A percentile compares a stretch with the other conserved stretches of the same genome.
These are phyloP conservation scores for Chrysochloris asiatica DNA, from an alignment of 2,113 vertebrate species.

Conservation along the genomic window DNA sequence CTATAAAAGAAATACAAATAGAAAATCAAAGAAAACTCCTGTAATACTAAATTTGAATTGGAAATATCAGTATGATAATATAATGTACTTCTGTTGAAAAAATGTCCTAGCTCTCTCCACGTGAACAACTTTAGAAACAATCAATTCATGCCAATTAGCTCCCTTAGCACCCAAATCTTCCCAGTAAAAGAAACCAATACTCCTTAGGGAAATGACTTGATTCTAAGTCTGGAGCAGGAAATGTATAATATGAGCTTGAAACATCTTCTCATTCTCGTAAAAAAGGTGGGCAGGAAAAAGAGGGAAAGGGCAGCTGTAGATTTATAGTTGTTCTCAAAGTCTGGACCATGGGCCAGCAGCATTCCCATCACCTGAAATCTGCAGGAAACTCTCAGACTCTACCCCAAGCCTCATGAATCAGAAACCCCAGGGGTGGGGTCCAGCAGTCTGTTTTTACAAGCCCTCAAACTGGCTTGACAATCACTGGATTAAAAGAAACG, in stretches of 20 bases:
- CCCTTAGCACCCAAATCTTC: not conserved
- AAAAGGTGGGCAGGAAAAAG: not conserved
- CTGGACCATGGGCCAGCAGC: not conserved
- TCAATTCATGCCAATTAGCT: not conserved
- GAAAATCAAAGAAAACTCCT: constrained; percentile 14
- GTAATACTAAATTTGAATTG: not conserved
- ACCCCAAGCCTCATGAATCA: not conserved
- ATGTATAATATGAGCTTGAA: not conserved
- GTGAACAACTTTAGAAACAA: not conserved
- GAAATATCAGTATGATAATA: constrained; percentile 14
- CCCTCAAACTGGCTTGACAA: not conserved
- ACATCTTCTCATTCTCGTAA: not conserved
- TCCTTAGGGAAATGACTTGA: not conserved
- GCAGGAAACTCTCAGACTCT: not conserved
- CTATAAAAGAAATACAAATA: not conserved
- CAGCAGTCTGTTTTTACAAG: not conserved
- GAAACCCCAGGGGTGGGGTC: not conserved
- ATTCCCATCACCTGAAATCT: not conserved
- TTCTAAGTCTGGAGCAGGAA: not conserved
- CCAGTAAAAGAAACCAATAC: not conserved
- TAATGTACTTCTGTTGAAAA: not conserved
- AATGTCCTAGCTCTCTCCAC: not conserved
- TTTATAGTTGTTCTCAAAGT: not conserved
- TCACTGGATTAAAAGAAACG: not conserved
- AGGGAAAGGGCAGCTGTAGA: too few species aligned